Evolutionary conservation across 2,113 vertebrate genomes (phyloP).

Genomic region (Fukomys damarensis): DNA sequence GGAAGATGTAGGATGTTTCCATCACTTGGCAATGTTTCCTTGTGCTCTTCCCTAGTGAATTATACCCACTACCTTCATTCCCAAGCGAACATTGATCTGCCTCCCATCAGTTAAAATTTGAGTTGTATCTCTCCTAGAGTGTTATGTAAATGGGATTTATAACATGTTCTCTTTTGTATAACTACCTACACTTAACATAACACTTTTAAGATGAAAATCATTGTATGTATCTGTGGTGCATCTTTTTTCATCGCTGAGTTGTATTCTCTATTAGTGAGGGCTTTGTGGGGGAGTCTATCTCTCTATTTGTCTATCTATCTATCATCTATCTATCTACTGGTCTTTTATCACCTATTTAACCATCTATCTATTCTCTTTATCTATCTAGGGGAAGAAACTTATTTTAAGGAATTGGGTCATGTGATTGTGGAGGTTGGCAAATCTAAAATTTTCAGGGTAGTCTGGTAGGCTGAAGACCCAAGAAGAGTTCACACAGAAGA

Average conservation of each 20-base stretch:
- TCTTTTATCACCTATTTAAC: background rate
- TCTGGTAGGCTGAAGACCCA: background rate
- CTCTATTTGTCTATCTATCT: background rate
- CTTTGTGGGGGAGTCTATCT: background rate
- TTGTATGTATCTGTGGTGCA: background rate
- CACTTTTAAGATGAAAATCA: background rate
- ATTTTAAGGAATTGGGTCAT: background rate
- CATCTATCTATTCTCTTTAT: background rate
- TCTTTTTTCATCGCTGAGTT: background rate
- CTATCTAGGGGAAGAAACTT: background rate
- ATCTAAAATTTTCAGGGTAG: background rate
- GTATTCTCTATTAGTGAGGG: background rate
- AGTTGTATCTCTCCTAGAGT: background rate
- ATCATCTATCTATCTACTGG: background rate
- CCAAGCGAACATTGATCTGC: background rate
- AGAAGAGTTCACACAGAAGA: background rate
- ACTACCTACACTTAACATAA: background rate
- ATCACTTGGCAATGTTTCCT: background rate
- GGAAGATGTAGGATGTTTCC: background rate
- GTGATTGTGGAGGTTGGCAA: background rate
- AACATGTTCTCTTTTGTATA: background rate
- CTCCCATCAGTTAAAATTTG: background rate
- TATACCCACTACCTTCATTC: accelerated
- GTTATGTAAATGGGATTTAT: background rate
- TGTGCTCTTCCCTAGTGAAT: background rate